phyloP scores from a whole-genome alignment of 1,140 invertebrate genomes.

The Thaumatotibia leucotreta region DNA sequence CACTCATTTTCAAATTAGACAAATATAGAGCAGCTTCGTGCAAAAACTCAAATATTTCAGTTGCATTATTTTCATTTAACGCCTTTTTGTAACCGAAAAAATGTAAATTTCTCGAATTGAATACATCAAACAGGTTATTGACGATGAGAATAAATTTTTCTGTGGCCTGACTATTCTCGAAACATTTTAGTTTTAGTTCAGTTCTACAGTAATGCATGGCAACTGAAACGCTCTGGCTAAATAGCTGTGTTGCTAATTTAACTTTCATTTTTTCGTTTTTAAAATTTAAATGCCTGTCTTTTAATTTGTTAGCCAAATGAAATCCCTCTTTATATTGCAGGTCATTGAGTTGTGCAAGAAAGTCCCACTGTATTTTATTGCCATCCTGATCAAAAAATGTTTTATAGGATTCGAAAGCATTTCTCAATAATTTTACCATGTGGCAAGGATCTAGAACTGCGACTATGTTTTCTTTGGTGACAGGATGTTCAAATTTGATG shows the following conservation, averaged over 20 bases:
- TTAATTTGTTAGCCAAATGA: conserved; percentile 27
- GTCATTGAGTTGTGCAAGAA: conserved; percentile 20
- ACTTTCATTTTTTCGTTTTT: conserved; percentile 31
- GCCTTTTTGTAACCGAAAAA: conserved; percentile 17
- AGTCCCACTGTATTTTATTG: conserved; percentile 17
- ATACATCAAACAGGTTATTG: conserved; percentile 25
- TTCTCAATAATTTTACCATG: neutral
- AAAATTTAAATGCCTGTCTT: conserved; percentile 24
- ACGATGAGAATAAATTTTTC: conserved; percentile 1
- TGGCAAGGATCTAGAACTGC: neutral
- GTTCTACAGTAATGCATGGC: conserved; percentile 23
- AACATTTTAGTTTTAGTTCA: neutral
- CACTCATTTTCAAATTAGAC: neutral
- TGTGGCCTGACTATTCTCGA: neutral
- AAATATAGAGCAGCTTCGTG: conserved; percentile 1
- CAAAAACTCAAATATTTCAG: conserved; percentile 8
- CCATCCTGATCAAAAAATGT: conserved; percentile 17
- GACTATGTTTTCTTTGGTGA: too few species aligned
- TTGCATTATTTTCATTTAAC: conserved; percentile 16
- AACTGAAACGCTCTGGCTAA: conserved; percentile 24
- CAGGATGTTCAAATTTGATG: neutral
- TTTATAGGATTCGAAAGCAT: neutral
- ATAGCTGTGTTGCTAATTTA: conserved; percentile 24
- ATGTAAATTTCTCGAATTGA: conserved; percentile 16
- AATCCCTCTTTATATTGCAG: conserved; percentile 21